Base-by-base conservation (phyloP, 1,140 invertebrate species). In the Apis florea region DNA sequence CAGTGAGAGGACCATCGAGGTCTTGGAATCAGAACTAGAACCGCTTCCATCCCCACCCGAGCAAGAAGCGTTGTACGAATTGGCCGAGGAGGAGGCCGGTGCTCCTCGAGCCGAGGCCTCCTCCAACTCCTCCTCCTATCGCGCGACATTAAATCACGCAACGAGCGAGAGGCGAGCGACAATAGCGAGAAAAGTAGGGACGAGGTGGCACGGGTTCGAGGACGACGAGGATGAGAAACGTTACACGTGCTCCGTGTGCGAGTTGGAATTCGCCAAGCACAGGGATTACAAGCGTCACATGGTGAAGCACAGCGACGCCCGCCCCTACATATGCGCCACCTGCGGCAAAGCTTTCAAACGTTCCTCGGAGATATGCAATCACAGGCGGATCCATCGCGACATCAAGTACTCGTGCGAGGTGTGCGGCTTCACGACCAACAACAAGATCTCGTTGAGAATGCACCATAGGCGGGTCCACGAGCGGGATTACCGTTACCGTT, bases 301-400 rank as follows among this genome's bases (percentile, higher is more conserved):
- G 56, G 26, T 72, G 15, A 78, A 78, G 5, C 81, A 84, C 26
- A 83, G 67, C 10, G 49, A 83, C 3, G 47, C 19, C 1, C 68
- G 68, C 13, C 81, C 61, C n/a, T 70, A 67, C 58, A 76, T 70
- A 1, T 83, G 68, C 24, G 53, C 21, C 10, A 21, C 67, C 6
- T 78, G 83, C n/a, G 58, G 67, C 1, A 82, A 31, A 13, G 21
- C 58, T 6, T 84, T 83, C 11, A 84, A 78, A 71, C 68, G 83
- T 13, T 47, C 49, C n/a, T 66, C 67, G 4, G n/a, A 67, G 9
- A 2, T 83, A 54, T 53, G 12, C 24, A 49, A 13, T 4, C 68
- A 83, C 31, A 63, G n/a, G 49, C 40, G 67, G 12, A 47, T 67
- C 0, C 80, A 78, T 21, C 56, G 19, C 6, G 47, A 19, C 5